Evolutionary conservation across 2,113 vertebrate genomes (phyloP).

Genomic region (Mystacornis crossleyi): DNA sequence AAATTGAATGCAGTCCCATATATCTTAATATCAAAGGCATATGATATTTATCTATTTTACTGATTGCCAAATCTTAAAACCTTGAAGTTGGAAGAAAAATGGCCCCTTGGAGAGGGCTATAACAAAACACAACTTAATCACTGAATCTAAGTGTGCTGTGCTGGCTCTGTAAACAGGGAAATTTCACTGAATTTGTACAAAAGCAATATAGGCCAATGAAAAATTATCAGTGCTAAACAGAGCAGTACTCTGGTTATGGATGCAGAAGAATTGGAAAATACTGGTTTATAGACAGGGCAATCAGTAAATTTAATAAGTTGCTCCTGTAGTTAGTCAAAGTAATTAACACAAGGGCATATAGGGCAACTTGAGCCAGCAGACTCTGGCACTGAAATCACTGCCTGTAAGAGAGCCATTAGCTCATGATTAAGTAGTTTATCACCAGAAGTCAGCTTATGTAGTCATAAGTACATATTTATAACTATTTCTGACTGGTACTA

Average conservation of each 20-base stretch:
- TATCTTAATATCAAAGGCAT: neutral
- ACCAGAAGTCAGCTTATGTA: conserved; percentile 22
- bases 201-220: neutral
- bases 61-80: neutral
- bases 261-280: conserved; percentile 21
- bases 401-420: conserved; percentile 54
- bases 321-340: conserved; percentile 74
- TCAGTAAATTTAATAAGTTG: conserved; percentile 76
- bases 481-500: neutral
- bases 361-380: conserved; percentile 37
- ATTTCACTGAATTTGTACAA: neutral
- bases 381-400: conserved; percentile 34
- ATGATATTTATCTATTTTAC: neutral
- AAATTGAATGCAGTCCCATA: neutral
- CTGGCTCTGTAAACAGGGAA: neutral
- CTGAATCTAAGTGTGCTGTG: neutral
- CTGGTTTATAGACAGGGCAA: conserved; percentile 60
- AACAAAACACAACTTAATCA: neutral
- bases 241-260: neutral
- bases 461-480: conserved; percentile 35
- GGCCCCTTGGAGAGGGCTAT: neutral
- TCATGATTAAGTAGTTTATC: conserved; percentile 68
- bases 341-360: conserved; percentile 72
- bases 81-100: neutral
- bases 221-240: neutral